Evolutionary conservation across 2,797 vertebrate species (phyloP), one percentile per base, ranked within the genome.

Genomic region (Amphiprion clarkii): DNA sequence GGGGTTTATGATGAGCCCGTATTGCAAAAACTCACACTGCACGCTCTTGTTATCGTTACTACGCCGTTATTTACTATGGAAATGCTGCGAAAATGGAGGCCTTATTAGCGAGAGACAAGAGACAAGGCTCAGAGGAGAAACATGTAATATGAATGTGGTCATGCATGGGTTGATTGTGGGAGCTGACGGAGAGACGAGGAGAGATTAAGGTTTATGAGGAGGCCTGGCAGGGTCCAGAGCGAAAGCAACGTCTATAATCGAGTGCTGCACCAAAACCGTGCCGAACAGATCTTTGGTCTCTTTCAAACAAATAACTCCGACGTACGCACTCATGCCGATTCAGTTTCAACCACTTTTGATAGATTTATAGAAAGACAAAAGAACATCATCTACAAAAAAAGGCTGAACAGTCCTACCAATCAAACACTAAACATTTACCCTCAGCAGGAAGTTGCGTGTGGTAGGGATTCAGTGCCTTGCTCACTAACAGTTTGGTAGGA

Each of bases 1-100:
- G 68, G 36, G 62, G 66, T 83, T 85, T 68, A 51, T 57, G 72
- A 82, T 60, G 68, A 79, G 67, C 36, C 58, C 3, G 14, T 67
- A 71, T 69, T 14, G 36, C 25, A 65, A 78, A 74, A 72, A 66
- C 55, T 13, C 73, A 71, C 69, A 72, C 54, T 29, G 72, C 71
- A 53, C 1, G 53, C 57, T 65, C 65, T 25, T 36, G 42, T 75
- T 77, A 23, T 73, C 31, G 13, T 59, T 76, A 66, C 39, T 71
- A 81, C 2, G 77, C 79, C 85, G 76, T 88, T 91, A 81, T 90
- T 91, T 81, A 79, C 62, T 80, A 44, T 74, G 59, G 42, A 76
- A 84, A 87, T 55, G 60, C 65, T 19, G 65, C 55, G 67, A 59
- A 59, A 79, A 53, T 33, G 52, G 81, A 87, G 71, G 36, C 33